Conservation (phyloP, 1,140 invertebrate genomes). For the Brevipalpus yothersi region DNA sequence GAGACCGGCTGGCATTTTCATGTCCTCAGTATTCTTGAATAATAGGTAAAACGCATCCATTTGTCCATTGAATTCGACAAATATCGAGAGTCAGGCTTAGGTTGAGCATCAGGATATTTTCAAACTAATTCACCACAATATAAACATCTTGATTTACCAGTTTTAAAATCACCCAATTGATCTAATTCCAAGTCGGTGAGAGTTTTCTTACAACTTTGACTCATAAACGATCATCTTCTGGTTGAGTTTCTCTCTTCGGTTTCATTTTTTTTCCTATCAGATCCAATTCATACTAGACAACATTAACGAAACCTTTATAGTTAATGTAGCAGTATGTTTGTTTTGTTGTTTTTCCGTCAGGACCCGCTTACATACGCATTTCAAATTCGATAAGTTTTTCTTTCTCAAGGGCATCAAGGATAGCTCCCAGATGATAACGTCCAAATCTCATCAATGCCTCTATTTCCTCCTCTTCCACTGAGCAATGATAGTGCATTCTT, state of each 20-base stretch:
- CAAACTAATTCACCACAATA: slow-evolving; percentile 64
- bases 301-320: slow-evolving; percentile 89
- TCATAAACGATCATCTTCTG: slow-evolving; percentile 81
- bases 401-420: slow-evolving; percentile 57
- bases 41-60: slow-evolving; percentile 67
- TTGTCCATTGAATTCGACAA: slow-evolving; percentile 78
- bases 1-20: slow-evolving; percentile 74
- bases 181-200: slow-evolving; percentile 53
- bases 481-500: too few species aligned
- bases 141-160: slow-evolving; percentile 60
- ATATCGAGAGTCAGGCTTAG: slow-evolving; percentile 70
- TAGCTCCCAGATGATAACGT: slow-evolving; percentile 63
- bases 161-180: slow-evolving; percentile 61
- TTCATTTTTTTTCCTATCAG: slow-evolving; percentile 78
- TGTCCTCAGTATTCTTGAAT: slow-evolving; percentile 68
- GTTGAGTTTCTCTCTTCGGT: slow-evolving; percentile 80
- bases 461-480: slow-evolving; percentile 91
- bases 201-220: slow-evolving; percentile 64
- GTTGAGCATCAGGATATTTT: slow-evolving; percentile 72
- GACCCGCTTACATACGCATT: slow-evolving; percentile 76
- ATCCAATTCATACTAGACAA: slow-evolving; percentile 81
- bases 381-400: slow-evolving; percentile 84
- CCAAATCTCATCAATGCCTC: slow-evolving; percentile 81
- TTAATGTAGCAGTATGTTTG: slow-evolving; percentile 96
- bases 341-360: slow-evolving; percentile 82